A percentile compares a stretch with the other conserved stretches of the same genome.
These are phyloP conservation scores for Oceanites oceanicus DNA, from an alignment of 2,113 vertebrate genomes.

Conservation along the genomic window DNA sequence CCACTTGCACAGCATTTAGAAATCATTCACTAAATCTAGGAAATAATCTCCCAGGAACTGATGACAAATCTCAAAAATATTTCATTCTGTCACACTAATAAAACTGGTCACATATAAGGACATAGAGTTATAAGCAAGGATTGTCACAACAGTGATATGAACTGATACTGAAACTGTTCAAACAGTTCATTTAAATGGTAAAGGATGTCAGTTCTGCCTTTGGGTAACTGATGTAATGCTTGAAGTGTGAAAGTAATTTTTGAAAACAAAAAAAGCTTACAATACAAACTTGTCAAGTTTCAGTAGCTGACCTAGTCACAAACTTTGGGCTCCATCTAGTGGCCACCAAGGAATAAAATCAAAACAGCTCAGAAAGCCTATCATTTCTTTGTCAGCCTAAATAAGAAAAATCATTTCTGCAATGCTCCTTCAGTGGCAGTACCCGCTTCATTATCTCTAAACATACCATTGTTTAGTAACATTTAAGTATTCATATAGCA, in stretches of 20 bases:
- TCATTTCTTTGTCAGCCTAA: not conserved
- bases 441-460: not conserved
- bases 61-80: not conserved
- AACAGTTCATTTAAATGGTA: not conserved
- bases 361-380: not conserved
- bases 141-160: not conserved
- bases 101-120: not conserved
- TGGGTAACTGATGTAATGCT: not conserved
- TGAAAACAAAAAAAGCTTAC: not conserved
- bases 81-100: not conserved
- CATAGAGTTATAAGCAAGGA: not conserved
- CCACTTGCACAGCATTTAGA: not conserved
- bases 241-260: not conserved
- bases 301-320: not conserved
- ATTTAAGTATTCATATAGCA: not conserved
- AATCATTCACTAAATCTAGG: not conserved
- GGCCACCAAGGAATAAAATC: not conserved
- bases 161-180: not conserved
- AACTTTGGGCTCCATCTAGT: slow-evolving; percentile 41
- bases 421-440: not conserved
- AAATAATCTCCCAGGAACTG: not conserved
- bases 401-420: not conserved
- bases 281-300: not conserved
- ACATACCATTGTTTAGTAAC: not conserved
- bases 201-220: not conserved